A percentile compares a stretch with the other conserved stretches of the same genome.
phyloP scores from a whole-genome alignment of 1,140 invertebrate species.

The Pinna nobilis region DNA sequence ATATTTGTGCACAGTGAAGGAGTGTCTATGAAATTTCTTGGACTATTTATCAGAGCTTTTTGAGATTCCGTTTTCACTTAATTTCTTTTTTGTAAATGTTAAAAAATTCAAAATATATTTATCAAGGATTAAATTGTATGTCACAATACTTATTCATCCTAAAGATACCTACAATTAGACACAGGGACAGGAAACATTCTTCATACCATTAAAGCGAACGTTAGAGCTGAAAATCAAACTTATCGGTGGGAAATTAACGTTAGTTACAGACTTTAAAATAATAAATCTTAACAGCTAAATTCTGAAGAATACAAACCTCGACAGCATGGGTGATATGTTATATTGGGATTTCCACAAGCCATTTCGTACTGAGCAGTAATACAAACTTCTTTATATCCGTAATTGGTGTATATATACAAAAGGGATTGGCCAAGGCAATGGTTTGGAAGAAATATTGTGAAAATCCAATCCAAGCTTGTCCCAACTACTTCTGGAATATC shows the following conservation, averaged over 20 bases:
- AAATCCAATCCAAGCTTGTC: conserved; percentile 55
- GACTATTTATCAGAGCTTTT: no score
- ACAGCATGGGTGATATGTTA: conserved; percentile 12
- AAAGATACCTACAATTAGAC: no score
- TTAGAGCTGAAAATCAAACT: not conserved
- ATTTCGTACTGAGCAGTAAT: conserved; percentile 2
- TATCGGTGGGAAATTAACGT: not conserved
- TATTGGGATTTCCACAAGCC: not conserved
- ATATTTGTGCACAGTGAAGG: no score
- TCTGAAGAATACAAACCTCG: conserved; percentile 14
- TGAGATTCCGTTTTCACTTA: no score
- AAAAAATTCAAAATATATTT: no score
- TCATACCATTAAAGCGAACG: no score
- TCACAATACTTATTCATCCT: no score
- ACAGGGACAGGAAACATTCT: no score
- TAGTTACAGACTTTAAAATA: not conserved
- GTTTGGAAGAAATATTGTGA: conserved; percentile 64
- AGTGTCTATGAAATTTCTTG: no score
- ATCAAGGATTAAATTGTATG: no score
- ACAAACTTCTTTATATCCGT: conserved; percentile 31
- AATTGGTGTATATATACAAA: conserved; percentile 68
- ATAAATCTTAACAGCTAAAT: no score
- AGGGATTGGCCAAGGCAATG: conserved; percentile 54
- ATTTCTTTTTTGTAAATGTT: no score
- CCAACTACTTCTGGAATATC: conserved; percentile 26